Base-by-base conservation (phyloP, 2,797 vertebrate genomes). In the Morus bassanus region DNA sequence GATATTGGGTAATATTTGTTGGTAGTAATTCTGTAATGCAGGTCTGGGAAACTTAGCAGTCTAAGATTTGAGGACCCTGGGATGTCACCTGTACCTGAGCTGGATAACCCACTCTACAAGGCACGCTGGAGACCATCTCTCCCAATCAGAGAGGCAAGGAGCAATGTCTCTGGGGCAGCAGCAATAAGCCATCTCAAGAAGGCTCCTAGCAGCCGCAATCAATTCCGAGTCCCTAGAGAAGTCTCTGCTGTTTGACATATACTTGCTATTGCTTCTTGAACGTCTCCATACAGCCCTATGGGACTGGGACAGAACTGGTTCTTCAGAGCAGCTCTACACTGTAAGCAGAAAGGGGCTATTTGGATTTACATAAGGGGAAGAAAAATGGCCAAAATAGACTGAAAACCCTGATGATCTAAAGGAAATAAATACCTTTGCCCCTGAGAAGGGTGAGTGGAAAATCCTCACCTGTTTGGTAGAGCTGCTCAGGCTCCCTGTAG, bases 231-330 rank as follows among this genome's bases (percentile, higher is more conserved):
- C 60, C 59, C 18, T 56, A 5, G 8, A 10, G 31, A 59, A 72
- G 25, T 13, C 59, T 72, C n/a, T 73, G 28, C 28, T 50, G 13
- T 83, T 82, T 91, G 72, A 43, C 8, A 6, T 12, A 41, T 11
- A 28, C 21, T 45, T 85, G 45, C 57, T 82, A 0, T n/a, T 64
- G 18, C 23, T 56, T 73, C 56, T 80, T 65, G 37, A 88, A 5
- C 2, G 3, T n/a, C 37, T 72, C 67, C n/a, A 2, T 27, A 7
- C 1, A 6, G 46, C 24, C 21, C 31, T 75, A 0, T 17, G 21
- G 50, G 9, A 41, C 11, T 53, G 74, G 76, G 35, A 45, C 37
- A 60, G 53, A 67, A 43, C 2, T n/a, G 18, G 9, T 12, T 75
- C 57, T 88, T 76, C 18, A 59, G 51, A 61, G 31, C 60, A 11